Conservation (phyloP, 2,113 vertebrate species). For the Forbesichthys papilliferus region DNA sequence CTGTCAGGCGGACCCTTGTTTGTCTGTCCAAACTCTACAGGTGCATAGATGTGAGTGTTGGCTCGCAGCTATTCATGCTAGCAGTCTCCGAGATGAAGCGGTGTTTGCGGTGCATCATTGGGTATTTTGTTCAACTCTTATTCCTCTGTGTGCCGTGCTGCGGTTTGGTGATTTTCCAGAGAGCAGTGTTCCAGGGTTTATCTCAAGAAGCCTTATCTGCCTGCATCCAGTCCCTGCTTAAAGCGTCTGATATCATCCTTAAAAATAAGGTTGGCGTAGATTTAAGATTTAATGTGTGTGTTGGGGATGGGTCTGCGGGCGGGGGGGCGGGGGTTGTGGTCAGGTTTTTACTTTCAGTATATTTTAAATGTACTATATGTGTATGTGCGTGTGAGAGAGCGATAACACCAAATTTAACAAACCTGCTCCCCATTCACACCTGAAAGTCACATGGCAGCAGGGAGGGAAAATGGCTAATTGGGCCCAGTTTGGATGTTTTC, state of each 20-base stretch:
- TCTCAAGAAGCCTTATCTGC: conserved; percentile 97
- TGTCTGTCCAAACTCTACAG: conserved; percentile 98
- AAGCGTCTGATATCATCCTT: conserved; percentile 90
- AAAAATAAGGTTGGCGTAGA: conserved; percentile 91
- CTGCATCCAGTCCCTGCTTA: conserved; percentile 93
- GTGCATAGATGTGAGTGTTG: conserved; percentile 91
- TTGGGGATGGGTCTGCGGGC: neutral
- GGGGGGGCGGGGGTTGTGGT: neutral
- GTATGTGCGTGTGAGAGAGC: too few species aligned
- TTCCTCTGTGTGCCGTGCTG: conserved; percentile 20
- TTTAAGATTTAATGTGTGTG: neutral
- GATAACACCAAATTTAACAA: too few species aligned
- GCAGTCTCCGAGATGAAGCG: neutral
- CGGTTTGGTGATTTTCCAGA: conserved; percentile 76
- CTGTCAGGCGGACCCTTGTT: conserved; percentile 92
- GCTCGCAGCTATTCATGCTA: neutral
- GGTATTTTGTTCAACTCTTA: conserved; percentile 10
- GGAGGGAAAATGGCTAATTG: too few species aligned
- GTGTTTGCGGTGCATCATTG: neutral
- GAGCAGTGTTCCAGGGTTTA: conserved; percentile 96
- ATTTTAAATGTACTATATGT: too few species aligned
- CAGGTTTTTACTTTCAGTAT: too few species aligned
- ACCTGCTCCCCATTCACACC: too few species aligned
- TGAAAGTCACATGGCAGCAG: too few species aligned
- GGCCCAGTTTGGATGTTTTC: too few species aligned